Evolutionary conservation across 2,888 invertebrate species (phyloP).

Genomic region (Noctua fimbriata): DNA sequence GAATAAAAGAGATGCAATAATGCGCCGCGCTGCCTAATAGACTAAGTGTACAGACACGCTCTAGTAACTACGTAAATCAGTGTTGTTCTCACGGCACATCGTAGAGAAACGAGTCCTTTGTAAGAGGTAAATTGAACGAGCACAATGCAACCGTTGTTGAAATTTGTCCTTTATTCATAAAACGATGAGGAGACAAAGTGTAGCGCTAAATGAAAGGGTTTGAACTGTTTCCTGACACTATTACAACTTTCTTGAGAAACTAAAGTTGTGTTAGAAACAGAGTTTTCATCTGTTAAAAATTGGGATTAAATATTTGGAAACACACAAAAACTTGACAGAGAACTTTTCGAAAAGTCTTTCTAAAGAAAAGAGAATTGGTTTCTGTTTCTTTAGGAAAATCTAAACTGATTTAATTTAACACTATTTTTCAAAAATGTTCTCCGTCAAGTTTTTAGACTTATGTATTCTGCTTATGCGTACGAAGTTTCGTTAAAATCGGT

Average conservation of each 20-base stretch:
- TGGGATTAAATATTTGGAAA: background rate
- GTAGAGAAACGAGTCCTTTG: background rate
- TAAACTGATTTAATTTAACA: too few species aligned
- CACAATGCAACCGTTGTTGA: conserved; percentile 11
- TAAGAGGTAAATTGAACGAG: conserved; percentile 13
- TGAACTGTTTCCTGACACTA: conserved; percentile 1
- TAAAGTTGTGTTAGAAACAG: background rate
- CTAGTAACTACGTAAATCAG: conserved; percentile 21
- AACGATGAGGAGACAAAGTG: conserved; percentile 10
- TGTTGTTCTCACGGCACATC: conserved; percentile 23
- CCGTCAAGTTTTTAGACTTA: too few species aligned
- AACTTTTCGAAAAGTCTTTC: too few species aligned
- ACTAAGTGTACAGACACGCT: conserved; percentile 1
- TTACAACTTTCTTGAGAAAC: background rate
- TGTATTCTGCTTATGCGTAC: too few species aligned
- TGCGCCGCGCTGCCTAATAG: too few species aligned
- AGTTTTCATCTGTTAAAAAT: background rate
- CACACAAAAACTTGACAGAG: too few species aligned
- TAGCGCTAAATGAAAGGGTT: conserved; percentile 9
- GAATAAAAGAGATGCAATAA: conserved; percentile 6
- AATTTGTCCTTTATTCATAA: conserved; percentile 25
- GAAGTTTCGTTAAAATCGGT: too few species aligned
- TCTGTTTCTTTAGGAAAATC: too few species aligned
- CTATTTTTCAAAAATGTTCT: too few species aligned
- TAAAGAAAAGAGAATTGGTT: too few species aligned